Evolutionary conservation across 2,113 vertebrate genomes (phyloP).

Genomic region (Myotis davidii): DNA sequence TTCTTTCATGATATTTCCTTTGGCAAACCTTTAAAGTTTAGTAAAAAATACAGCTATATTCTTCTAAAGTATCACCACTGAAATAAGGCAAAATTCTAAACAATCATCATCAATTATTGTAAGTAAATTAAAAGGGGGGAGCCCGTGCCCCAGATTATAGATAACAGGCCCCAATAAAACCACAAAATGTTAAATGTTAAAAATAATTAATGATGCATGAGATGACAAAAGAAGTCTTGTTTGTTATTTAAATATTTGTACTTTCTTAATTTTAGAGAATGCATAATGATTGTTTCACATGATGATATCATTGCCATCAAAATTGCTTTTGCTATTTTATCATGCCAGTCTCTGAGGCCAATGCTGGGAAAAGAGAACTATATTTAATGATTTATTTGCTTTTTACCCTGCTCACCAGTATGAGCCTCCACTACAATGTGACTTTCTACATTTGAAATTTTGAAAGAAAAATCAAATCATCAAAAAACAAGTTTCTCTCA

Average conservation of each 20-base stretch:
- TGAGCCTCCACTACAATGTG: not conserved
- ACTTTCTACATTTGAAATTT: not conserved
- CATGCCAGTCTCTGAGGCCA: not conserved
- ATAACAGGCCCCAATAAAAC: not conserved
- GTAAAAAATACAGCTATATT: not conserved
- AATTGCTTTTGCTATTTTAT: not conserved
- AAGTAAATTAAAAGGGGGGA: not conserved
- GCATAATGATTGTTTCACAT: not conserved
- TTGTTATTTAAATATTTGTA: not conserved
- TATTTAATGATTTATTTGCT: not conserved
- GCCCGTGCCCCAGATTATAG: not conserved
- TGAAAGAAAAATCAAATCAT: not conserved
- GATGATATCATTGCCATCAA: not conserved
- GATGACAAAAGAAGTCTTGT: not conserved
- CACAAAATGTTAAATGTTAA: not conserved
- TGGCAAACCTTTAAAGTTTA: not conserved
- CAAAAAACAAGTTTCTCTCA: not conserved
- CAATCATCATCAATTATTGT: not conserved
- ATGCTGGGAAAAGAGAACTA: not conserved
- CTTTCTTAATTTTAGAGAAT: not conserved
- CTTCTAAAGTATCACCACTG: not conserved
- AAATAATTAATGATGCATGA: not conserved
- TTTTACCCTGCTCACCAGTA: not conserved
- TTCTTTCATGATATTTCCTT: not conserved
- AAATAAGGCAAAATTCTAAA: not conserved